Percentiles rank a stretch among this genome's conserved stretches.
phyloP scores from a whole-genome alignment of 2,888 invertebrate genomes.

The Erebia palarica region DNA sequence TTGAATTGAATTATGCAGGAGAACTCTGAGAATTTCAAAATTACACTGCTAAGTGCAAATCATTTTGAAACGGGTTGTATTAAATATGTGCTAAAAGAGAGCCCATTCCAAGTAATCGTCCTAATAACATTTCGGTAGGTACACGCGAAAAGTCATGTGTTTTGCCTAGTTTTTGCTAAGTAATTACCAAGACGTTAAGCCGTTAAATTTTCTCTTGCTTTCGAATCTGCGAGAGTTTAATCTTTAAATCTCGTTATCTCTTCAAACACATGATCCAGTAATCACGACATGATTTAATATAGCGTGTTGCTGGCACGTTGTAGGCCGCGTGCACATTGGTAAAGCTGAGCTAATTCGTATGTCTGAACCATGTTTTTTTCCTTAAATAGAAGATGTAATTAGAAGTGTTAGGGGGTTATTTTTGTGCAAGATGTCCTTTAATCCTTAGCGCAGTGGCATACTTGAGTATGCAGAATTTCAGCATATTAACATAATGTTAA shows the following conservation, averaged over 20 bases:
- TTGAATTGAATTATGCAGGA: too few species aligned
- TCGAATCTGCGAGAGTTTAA: conserved; percentile 18
- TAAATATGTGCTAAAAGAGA: too few species aligned
- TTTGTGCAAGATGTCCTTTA: neutral
- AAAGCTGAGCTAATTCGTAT: neutral
- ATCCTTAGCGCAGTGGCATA: too few species aligned
- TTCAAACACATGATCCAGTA: conserved; percentile 19
- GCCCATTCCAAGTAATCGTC: neutral
- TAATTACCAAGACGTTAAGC: conserved; percentile 4
- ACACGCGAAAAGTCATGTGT: neutral
- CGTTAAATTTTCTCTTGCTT: conserved; percentile 17
- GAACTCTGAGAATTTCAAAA: too few species aligned
- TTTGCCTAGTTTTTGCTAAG: neutral
- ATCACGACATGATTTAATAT: conserved; percentile 18
- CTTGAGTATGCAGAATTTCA: too few species aligned
- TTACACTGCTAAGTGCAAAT: too few species aligned
- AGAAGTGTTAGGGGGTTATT: neutral
- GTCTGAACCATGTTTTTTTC: neutral
- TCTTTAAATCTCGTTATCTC: conserved; percentile 23
- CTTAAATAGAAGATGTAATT: too few species aligned
- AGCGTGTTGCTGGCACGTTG: neutral
- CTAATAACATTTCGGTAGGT: neutral
- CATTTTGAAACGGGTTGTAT: too few species aligned
- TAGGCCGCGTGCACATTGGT: neutral
- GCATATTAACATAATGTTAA: too few species aligned